Percentiles rank a stretch among this genome's conserved stretches.
These are phyloP conservation scores for Bimastos eiseni DNA, from an alignment of 2,888 invertebrate species.

Conservation along the genomic window DNA sequence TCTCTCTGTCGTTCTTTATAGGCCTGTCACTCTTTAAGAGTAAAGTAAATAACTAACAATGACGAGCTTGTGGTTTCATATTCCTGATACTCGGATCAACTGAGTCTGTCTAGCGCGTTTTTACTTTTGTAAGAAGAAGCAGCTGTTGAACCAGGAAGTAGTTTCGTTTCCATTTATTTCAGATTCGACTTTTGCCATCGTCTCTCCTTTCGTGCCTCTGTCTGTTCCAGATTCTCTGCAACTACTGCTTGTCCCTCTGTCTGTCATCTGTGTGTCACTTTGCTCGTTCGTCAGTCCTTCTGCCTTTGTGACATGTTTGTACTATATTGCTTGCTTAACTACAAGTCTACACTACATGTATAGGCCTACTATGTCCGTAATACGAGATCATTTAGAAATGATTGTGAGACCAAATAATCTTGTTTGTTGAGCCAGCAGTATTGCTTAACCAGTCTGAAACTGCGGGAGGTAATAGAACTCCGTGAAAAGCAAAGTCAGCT, in stretches of 20 bases:
- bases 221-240: neutral
- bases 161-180: neutral
- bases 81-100: neutral
- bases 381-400: neutral
- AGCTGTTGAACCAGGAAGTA: neutral
- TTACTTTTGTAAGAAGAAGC: neutral
- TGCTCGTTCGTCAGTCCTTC: neutral
- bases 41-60: neutral
- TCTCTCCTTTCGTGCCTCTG: neutral
- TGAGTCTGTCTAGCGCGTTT: too few species aligned
- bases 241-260: neutral
- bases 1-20: too few species aligned
- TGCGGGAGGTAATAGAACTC: neutral
- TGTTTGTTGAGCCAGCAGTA: neutral
- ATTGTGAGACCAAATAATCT: neutral
- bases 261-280: neutral
- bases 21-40: neutral
- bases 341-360: too few species aligned
- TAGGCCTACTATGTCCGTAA: neutral
- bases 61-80: neutral
- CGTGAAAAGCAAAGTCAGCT: neutral
- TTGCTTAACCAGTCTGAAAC: neutral
- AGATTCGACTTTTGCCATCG: neutral
- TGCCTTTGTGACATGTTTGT: neutral
- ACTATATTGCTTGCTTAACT: too few species aligned